These are phyloP conservation scores for Drosophila orosa DNA, from an alignment of 1,140 invertebrate species.

Conservation along the genomic window DNA sequence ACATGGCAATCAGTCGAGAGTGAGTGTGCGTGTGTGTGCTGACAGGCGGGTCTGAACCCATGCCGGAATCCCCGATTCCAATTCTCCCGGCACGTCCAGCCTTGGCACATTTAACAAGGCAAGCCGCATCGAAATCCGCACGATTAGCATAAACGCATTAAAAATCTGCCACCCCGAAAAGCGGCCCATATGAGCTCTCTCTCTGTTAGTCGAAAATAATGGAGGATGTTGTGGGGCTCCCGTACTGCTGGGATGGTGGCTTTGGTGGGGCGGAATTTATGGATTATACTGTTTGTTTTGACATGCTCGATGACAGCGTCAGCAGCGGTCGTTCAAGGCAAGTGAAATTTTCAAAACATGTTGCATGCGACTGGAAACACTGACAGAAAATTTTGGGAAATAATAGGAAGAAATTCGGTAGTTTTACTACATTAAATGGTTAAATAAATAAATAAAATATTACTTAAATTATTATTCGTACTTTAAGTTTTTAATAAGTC, in stretches of 20 bases:
- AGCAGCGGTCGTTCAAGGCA: conserved; percentile 14
- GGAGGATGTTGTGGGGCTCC: background rate
- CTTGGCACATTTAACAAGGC: conserved; percentile 75
- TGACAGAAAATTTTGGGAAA: background rate
- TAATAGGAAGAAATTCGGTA: background rate
- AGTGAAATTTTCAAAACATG: conserved; percentile 48
- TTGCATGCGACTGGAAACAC: conserved; percentile 14
- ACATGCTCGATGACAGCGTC: conserved; percentile 78
- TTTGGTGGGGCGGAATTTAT: conserved; percentile 34
- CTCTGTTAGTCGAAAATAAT: conserved; percentile 8
- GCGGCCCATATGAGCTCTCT: conserved; percentile 19
- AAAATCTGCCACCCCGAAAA: conserved; percentile 69
- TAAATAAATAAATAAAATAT: background rate
- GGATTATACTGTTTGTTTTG: conserved; percentile 83
- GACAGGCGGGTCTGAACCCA: conserved; percentile 43
- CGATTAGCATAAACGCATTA: conserved; percentile 84
- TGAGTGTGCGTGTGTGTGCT: conserved; percentile 60
- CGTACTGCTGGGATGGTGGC: background rate
- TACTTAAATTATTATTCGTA: no score
- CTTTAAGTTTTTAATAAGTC: no score
- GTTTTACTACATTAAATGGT: no score
- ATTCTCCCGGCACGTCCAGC: conserved; percentile 54
- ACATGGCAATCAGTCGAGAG: conserved; percentile 69
- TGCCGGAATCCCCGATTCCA: conserved; percentile 13
- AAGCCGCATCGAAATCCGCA: conserved; percentile 74